A percentile compares a stretch with the other conserved stretches of the same genome.
These are phyloP conservation scores for Oceanites oceanicus DNA, from an alignment of 2,113 vertebrate species.

Conservation along the genomic window DNA sequence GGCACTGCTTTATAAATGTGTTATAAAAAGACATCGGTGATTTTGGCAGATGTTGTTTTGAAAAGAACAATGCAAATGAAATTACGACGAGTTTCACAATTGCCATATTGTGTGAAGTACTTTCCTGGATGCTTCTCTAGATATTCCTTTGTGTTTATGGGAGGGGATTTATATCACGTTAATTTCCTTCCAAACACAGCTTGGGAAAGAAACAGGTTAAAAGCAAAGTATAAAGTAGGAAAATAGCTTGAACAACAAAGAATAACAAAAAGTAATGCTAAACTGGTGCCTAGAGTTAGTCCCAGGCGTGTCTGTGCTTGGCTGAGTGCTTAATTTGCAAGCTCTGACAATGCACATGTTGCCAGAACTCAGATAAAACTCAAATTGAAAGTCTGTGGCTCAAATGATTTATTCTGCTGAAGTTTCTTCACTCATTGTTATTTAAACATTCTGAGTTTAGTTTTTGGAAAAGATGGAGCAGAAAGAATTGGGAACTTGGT, in stretches of 20 bases:
- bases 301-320: background rate
- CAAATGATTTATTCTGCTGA: background rate
- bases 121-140: background rate
- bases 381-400: background rate
- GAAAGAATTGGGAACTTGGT: background rate
- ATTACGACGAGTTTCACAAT: background rate
- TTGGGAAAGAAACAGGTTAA: background rate
- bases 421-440: background rate
- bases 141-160: background rate
- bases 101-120: accelerated
- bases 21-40: background rate
- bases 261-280: background rate
- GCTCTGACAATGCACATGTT: background rate
- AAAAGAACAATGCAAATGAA: background rate
- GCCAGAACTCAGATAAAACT: slow-evolving; percentile 31
- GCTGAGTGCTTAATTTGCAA: background rate
- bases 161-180: background rate
- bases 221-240: slow-evolving; percentile 7
- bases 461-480: background rate
- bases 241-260: slow-evolving; percentile 15
- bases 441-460: background rate
- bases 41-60: background rate
- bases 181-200: background rate
- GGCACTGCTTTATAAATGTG: background rate
- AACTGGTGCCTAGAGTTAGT: background rate